Evolutionary conservation across 2,113 vertebrate genomes (phyloP), one percentile per base, ranked within the genome.

Genomic region (Pelvicachromis taeniatus): DNA sequence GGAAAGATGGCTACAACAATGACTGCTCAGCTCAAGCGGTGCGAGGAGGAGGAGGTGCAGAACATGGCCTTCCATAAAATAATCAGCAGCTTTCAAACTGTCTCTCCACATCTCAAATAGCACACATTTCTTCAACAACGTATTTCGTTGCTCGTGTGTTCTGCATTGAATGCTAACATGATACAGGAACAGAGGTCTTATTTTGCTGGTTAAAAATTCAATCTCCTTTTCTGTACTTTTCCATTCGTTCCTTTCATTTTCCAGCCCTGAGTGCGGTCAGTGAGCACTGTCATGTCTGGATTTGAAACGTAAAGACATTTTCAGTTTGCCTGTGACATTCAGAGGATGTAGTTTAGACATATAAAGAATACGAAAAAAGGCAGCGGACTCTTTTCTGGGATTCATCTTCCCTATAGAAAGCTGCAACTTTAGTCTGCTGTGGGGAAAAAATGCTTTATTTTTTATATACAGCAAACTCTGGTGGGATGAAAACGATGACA

Each of bases 1-100:
- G 55, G 63, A 73, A 68, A 65, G 88, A 82, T 70, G 88, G 78
- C 33, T 50, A 21, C 9, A 65, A 63, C 29, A 59, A 56, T 42
- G 48, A 33, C 50, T 70, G 70, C 21, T 26, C 26, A 82, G 38
- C 29, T 84, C 63, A 31, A 65, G 33, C 4, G 11, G 52, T 56
- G 19, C 33, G 35, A 80, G 33, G 65, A 81, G 29, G 21, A 61
- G 77, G 42, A 90, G 86, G 78, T 54, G n/a, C 26, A 70, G 85
- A 90, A 77, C 81, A 78, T 11, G 70, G 42, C 31, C 80, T 83
- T 38, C 61, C 63, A 87, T 89, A n/a, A 93, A 91, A 93, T 90
- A 93, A 92, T 92, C 77, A 93, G 80, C 65, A 91, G 90, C 90
- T 89, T 87, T 92, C 78, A 85, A 80, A 80, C 70, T 77, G 61